Evolutionary conservation across 1,140 invertebrate species (phyloP), one percentile per base, ranked within the genome.

Genomic region (Atta texana): DNA sequence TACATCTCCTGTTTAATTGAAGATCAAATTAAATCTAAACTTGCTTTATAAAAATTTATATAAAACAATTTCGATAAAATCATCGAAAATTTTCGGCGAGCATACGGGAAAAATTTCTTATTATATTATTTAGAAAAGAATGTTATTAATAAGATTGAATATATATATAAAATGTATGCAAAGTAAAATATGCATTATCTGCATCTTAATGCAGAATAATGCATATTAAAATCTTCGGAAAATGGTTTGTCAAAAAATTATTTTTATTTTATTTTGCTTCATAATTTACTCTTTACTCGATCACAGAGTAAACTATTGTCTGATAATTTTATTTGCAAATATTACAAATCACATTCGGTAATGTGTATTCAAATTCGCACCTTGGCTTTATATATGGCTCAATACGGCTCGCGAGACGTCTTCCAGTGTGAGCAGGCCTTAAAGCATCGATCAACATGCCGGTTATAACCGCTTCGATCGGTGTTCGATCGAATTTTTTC

Each of bases 381-480:
- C n/a, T 44, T 49, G 16, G 34, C 7, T 55, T 74, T 14, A 16
- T 24, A 44, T 12, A 55, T 24, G 59, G 3, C 24, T 78, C 10
- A 44, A 44, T 12, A 55, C 39, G 59, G 3, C 24, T 78, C 10
- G 59, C 24, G 39, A 63, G 24, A 75, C 44, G 44, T 59, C 53
- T 72, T 61, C 39, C 57, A 21, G 7, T 84, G 69, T 51, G 80
- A 84, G 49, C 80, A 59, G 69, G 51, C 55, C 51, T 85, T 86
- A 75, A 31, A 28, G 28, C 85, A 80, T 71, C 49, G 64, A 71
- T 53, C 39, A 51, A 24, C 24, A 31, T 63, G 39, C 71, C 72
- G 80, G 82, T 53, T 57, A 55, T 34, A 31, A 69, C 66, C 55
- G 14, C 49, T 61, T 61, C 49, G 63, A 80, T 85, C 49, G 63